Percentiles rank a stretch among this genome's conserved stretches.
phyloP scores from a whole-genome alignment of 2,797 vertebrate genomes.

The Dromococcyx pavoninus region DNA sequence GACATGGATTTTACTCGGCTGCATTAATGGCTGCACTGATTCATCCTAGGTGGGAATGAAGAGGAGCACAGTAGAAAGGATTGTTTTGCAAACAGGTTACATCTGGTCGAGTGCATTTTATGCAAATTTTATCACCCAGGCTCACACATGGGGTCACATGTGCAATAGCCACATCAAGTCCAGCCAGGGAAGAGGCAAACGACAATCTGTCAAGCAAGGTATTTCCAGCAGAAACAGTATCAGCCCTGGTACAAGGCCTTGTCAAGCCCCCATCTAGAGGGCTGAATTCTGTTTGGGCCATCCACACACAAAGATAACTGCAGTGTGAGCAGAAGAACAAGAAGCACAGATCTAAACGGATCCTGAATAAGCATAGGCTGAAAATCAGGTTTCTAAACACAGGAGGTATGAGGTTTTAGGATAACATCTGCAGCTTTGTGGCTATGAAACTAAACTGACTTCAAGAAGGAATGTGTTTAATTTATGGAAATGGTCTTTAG shows the following conservation, averaged over 20 bases:
- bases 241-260: background rate
- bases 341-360: background rate
- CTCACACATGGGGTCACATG: background rate
- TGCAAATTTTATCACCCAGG: background rate
- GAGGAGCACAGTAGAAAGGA: background rate
- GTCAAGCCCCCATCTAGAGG: background rate
- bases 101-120: background rate
- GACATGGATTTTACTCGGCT: conserved; percentile 90
- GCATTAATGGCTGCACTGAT: conserved; percentile 80
- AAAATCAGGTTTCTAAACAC: background rate
- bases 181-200: background rate
- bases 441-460: background rate
- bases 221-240: background rate
- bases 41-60: conserved; percentile 78
- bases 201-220: background rate
- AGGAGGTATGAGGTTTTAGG: background rate
- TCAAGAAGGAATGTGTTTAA: background rate
- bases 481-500: background rate
- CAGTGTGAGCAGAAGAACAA: background rate
- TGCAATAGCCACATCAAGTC: background rate
- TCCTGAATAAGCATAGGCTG: background rate
- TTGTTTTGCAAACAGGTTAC: background rate
- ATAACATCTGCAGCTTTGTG: background rate
- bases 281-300: background rate
- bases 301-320: background rate